phyloP scores from a whole-genome alignment of 2,113 vertebrate genomes.

The Sapayoa aenigma region DNA sequence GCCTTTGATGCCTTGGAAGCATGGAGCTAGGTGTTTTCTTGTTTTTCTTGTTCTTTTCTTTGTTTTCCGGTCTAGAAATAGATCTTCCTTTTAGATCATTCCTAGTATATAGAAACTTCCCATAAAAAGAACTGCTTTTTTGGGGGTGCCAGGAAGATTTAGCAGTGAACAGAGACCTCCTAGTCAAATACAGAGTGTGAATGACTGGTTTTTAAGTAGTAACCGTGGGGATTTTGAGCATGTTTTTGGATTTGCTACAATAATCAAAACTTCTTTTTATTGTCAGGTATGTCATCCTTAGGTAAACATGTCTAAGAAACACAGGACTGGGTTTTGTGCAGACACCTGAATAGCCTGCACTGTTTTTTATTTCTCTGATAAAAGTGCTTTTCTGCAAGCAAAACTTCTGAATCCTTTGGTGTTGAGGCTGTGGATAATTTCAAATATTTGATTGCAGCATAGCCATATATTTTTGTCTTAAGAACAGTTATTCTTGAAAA shows the following conservation, averaged over 20 bases:
- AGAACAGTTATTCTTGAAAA: background rate
- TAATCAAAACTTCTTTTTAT: background rate
- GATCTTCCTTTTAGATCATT: background rate
- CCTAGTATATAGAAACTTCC: background rate
- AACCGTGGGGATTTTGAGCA: background rate
- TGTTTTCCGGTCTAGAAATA: background rate
- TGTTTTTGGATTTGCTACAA: background rate
- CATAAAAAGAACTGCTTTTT: background rate
- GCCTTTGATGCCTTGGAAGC: background rate
- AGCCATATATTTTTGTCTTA: background rate
- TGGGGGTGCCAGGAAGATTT: background rate
- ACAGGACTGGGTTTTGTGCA: background rate
- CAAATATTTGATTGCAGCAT: background rate
- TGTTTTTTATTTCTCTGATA: background rate
- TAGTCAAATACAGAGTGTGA: background rate
- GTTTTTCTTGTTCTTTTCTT: background rate
- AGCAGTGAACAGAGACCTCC: background rate
- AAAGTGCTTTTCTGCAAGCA: background rate
- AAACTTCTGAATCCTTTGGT: background rate
- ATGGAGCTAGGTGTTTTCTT: background rate
- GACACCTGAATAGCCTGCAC: background rate
- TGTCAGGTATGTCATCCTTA: background rate
- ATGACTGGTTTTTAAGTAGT: background rate
- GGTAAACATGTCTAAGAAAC: background rate
- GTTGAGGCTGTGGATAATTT: background rate